These are phyloP conservation scores for Tipula unca DNA, from an alignment of 2,888 invertebrate genomes.

Conservation along the genomic window DNA sequence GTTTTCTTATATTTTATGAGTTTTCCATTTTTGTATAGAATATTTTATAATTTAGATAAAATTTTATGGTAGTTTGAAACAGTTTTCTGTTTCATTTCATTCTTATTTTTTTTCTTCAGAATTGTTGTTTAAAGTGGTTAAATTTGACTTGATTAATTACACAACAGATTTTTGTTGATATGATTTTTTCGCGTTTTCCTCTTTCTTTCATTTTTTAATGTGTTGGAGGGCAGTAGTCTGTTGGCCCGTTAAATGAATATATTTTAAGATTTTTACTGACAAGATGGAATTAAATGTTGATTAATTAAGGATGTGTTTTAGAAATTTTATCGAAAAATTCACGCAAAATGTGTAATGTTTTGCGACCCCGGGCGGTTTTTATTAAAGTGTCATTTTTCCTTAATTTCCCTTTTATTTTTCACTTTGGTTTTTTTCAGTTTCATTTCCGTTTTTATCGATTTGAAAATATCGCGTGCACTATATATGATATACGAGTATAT, in stretches of 20 bases:
- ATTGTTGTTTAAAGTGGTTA: background rate
- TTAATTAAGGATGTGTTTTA: background rate
- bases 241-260: background rate
- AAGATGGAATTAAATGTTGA: background rate
- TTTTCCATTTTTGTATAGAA: background rate
- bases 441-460: background rate
- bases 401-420: background rate
- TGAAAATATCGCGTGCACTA: background rate
- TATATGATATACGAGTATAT: too few relatives aligned
- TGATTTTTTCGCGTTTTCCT: background rate
- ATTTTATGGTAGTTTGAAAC: background rate
- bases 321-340: background rate
- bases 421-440: background rate
- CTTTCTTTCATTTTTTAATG: background rate
- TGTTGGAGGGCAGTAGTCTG: background rate
- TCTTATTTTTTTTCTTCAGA: background rate
- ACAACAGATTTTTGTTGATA: background rate
- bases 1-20: background rate
- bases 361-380: background rate
- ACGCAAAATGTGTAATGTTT: background rate
- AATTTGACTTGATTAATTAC: background rate
- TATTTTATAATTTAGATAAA: background rate
- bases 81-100: background rate
- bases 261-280: background rate
- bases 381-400: background rate